Evolutionary conservation across 2,797 vertebrate genomes (phyloP), one percentile per base, ranked within the genome.

Genomic region (Ciconia nigra): DNA sequence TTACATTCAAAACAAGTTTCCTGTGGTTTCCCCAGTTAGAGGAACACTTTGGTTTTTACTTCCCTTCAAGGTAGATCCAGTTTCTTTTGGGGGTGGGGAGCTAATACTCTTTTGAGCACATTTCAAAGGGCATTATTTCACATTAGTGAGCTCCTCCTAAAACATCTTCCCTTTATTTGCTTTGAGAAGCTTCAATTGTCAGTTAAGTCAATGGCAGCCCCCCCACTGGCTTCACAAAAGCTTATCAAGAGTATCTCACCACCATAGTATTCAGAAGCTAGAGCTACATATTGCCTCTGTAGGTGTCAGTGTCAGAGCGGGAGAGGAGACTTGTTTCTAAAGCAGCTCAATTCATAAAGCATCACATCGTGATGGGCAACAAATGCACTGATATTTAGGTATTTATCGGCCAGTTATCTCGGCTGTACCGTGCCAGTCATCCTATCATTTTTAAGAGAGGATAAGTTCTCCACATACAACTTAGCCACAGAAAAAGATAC

Each of bases 261-360:
- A 31, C 5, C 1, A 0, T 0, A n/a, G 39, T 19, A 57, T 10
- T 26, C 4, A 0, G 29, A 84, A 87, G 31, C 29, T 71, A 49
- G 7, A 15, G 15, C 17, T 69, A 31, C 13, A 7, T 37, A 29
- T 8, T 49, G 62, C 49, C 21, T 61, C 37, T 37, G 25, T 10
- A 52, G 37, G 20, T 12, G 44, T 33, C 55, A 47, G 37, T 15
- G 24, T 26, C 63, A 82, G 31, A 77, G 37, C 0, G 0, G 49
- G 62, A 58, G 2, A 25, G 10, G 4, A 80, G 16, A 67, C 11
- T 22, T 62, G 12, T 29, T 86, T 49, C 52, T 77, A 57, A 66
- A 80, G 18, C 41, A 59, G 31, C 37, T 69, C 41, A 69, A 33
- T 55, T 78, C 37, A 26, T 35, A 37, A 74, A 12, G 28, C 12